phyloP scores from a whole-genome alignment of 2,888 invertebrate species.

The Gnatocerus cornutus region DNA sequence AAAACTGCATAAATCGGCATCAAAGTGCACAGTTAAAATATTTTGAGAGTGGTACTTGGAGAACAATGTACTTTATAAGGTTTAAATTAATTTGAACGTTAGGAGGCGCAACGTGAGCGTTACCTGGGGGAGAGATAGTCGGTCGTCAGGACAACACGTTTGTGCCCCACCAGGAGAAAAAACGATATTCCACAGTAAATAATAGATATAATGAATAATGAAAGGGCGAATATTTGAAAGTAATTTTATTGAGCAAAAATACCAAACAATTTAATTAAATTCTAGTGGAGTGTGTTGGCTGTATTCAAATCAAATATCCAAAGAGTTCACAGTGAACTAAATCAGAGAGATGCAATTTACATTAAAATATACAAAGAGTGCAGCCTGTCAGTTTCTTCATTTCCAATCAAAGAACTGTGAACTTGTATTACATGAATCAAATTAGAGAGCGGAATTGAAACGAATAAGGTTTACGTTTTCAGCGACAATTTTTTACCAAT shows the following conservation, averaged over 20 bases:
- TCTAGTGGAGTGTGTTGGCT: conserved; percentile 5
- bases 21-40: background rate
- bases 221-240: background rate
- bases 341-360: conserved; percentile 35
- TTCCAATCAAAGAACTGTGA: conserved; percentile 32
- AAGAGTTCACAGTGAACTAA: conserved; percentile 14
- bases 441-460: conserved; percentile 29
- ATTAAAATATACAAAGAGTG: conserved; percentile 37
- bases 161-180: conserved; percentile 19
- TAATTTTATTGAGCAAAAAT: conserved; percentile 8
- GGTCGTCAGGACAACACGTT: conserved; percentile 46
- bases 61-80: conserved; percentile 1
- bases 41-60: background rate
- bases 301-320: conserved; percentile 21
- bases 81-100: conserved; percentile 34
- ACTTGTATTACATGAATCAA: conserved; percentile 36
- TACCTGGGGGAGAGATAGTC: conserved; percentile 43
- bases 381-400: conserved; percentile 28
- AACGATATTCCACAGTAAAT: conserved; percentile 19
- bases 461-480: conserved; percentile 20
- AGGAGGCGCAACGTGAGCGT: conserved; percentile 27
- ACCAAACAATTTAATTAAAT: conserved; percentile 35
- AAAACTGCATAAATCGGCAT: background rate
- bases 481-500: conserved; percentile 34
- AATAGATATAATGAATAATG: conserved; percentile 23